Evolutionary conservation across 2,113 vertebrate species (phyloP), one percentile per base, ranked within the genome.

Genomic region (Psilopogon haemacephalus): DNA sequence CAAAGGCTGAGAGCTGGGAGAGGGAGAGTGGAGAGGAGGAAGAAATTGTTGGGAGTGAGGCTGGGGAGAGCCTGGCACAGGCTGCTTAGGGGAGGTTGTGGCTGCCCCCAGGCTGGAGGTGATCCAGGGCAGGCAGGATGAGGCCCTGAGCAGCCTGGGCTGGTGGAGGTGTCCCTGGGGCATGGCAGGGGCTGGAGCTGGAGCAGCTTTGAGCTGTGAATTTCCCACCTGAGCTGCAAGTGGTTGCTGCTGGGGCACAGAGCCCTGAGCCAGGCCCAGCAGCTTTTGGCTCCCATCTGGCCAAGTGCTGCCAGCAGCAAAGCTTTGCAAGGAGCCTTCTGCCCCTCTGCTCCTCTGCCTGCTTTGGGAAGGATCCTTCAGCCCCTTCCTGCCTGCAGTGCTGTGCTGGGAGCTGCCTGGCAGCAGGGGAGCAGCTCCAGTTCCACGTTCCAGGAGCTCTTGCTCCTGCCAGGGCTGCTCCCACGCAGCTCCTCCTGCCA

Each of bases 221-320:
- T 64, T 58, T 54, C 50, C 52, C 30, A 18, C 62, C 58, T 17
- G 37, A 15, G 3, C 32, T 4, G 28, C 0, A 2, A 2, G 20
- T 17, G 30, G 5, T 3, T 84, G 32, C 30, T 11, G 5, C 28
- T 7, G 30, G 24, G 26, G 28, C 33, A 40, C 55, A 15, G 54
- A 55, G 0, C 0, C 10, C 28, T 12, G 5, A 1, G 0, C 0
- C 5, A 68, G 33, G 8, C 7, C n/a, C 14, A 2, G 48, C n/a
- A 52, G 46, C 14, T 50, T 69, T 73, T 35, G 11, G 33, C 30
- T 62, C 15, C 9, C 19, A n/a, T n/a, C 7, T 8, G 23, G 48
- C 15, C 18, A 1, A n/a, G n/a, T 32, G 15, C 40, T 4, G 6
- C 13, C 5, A 3, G 37, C 23, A 72, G 17, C 15, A 30, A 24